These are phyloP conservation scores for Melanotaenia boesemani DNA, from an alignment of 2,797 vertebrate genomes.

Conservation along the genomic window DNA sequence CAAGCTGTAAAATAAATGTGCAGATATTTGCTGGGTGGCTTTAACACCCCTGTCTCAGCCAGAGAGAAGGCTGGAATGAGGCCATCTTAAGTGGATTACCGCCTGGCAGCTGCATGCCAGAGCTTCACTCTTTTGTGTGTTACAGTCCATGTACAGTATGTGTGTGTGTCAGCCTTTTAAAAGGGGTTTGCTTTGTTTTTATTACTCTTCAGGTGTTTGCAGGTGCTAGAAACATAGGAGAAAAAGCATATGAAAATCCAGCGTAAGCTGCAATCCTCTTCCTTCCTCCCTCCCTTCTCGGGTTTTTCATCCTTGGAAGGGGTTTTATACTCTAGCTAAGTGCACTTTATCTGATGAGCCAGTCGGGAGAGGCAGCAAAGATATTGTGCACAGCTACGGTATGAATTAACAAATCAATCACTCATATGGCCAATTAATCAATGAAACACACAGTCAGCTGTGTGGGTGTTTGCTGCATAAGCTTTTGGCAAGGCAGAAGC, in stretches of 20 bases:
- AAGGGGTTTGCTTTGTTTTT: slow-evolving; percentile 17
- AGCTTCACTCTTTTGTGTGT: slow-evolving; percentile 17
- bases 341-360: slow-evolving; percentile 81
- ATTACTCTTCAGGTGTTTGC: slow-evolving; percentile 27
- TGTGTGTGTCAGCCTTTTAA: slow-evolving; percentile 10
- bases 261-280: slow-evolving; percentile 24
- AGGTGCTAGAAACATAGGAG: slow-evolving; percentile 45
- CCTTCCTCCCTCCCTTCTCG: slow-evolving; percentile 4
- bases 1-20: slow-evolving; percentile 22
- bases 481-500: slow-evolving; percentile 43
- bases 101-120: slow-evolving; percentile 11
- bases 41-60: slow-evolving; percentile 27
- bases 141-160: slow-evolving; percentile 5
- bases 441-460: slow-evolving; percentile 47
- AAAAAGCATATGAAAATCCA: slow-evolving; percentile 45
- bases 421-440: slow-evolving; percentile 65
- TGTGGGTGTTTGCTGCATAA: slow-evolving; percentile 60
- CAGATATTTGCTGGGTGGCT: slow-evolving; percentile 36
- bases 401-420: slow-evolving; percentile 77
- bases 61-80: slow-evolving; percentile 41
- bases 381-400: slow-evolving; percentile 62
- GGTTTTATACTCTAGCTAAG: slow-evolving; percentile 70
- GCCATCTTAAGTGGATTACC: slow-evolving; percentile 57
- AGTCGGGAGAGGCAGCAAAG: slow-evolving; percentile 45
- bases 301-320: slow-evolving; percentile 49